Base-by-base conservation (phyloP, 1,140 invertebrate genomes). In the Melitaea cinxia region DNA sequence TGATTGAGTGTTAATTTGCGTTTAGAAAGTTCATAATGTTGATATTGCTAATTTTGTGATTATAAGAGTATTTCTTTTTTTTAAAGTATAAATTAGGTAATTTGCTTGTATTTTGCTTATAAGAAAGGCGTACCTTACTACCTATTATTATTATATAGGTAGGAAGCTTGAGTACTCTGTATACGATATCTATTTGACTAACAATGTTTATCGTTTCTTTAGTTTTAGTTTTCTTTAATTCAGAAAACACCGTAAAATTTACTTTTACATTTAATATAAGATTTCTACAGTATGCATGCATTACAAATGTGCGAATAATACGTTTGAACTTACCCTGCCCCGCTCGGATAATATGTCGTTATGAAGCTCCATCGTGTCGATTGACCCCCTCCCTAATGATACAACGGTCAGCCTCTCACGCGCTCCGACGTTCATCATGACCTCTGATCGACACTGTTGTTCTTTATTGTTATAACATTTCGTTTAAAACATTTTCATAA, bases 331-430 rank as follows among this genome's bases (percentile, higher is more conserved):
- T 37, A 37, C 54, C 54, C 37, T 23, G 42, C 10, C 54, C 24
- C 54, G 39, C 23, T 57, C 24, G 39, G 37, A 45, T 57, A 26
- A 42, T 14, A 15, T 57, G 14, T 57, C 33, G 54, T 57, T 14
- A 23, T 10, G 21, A 19, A 30, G 28, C 35, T 15, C 37, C 15
- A 24, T 17, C 35, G 19, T 42, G 39, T 57, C 37, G 23, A 23
- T 21, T 57, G 54, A 57, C 54, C 54, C 54, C 45, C 35, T 39
- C 37, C 35, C 26, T 57, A 57, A 57, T 57, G 35, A 39, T 56
- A 56, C 54, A 37, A 39, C 54, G 23, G 35, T 24, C 39, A 33
- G 24, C 42, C 42, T 47, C 39, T 42, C 7, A 15, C 52, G 52
- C 52, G n/a, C 52, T 37, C 21, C 14, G 45, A 39, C 53, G 23